Evolutionary conservation across 1,140 invertebrate genomes (phyloP).

Genomic region (Diachasmimorpha longicaudata): DNA sequence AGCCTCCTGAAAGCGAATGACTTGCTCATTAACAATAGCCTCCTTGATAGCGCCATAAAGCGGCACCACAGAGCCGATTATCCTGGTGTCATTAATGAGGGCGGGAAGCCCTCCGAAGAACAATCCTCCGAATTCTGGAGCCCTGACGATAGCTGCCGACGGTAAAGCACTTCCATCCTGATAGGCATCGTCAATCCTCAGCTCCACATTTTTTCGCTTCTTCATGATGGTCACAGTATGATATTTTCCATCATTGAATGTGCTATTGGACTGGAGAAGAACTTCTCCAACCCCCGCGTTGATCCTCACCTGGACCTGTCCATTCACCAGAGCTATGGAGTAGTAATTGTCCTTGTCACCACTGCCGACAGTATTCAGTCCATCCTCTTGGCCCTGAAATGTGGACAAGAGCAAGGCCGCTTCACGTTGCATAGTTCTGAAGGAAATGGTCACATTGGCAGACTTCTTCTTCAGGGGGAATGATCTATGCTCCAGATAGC

Average conservation of each 20-base stretch:
- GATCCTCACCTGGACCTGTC: conserved; percentile 71
- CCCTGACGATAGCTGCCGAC: conserved; percentile 60
- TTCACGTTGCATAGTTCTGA: conserved; percentile 73
- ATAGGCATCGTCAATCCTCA: conserved; percentile 71
- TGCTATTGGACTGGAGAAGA: conserved; percentile 66
- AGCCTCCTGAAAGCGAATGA: conserved; percentile 72
- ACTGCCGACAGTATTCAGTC: conserved; percentile 36
- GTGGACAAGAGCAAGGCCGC: conserved; percentile 79
- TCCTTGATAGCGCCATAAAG: conserved; percentile 80
- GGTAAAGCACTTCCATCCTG: conserved; percentile 62
- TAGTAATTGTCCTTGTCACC: conserved; percentile 67
- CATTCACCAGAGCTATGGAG: conserved; percentile 70
- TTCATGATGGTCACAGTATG: conserved; percentile 68
- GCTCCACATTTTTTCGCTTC: conserved; percentile 61
- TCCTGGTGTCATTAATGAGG: conserved; percentile 62
- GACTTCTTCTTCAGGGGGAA: conserved; percentile 70
- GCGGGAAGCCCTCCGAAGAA: conserved; percentile 72
- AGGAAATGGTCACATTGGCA: conserved; percentile 75
- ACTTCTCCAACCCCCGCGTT: conserved; percentile 73
- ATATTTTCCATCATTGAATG: conserved; percentile 70
- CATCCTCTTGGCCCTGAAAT: conserved; percentile 65
- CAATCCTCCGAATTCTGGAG: conserved; percentile 62
- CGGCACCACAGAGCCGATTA: conserved; percentile 63
- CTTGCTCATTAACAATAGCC: conserved; percentile 77
- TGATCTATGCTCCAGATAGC: conserved; percentile 77